A percentile compares a stretch with the other conserved stretches of the same genome.
Conservation (phyloP, 2,113 vertebrate species). For the Carlito syrichta region DNA sequence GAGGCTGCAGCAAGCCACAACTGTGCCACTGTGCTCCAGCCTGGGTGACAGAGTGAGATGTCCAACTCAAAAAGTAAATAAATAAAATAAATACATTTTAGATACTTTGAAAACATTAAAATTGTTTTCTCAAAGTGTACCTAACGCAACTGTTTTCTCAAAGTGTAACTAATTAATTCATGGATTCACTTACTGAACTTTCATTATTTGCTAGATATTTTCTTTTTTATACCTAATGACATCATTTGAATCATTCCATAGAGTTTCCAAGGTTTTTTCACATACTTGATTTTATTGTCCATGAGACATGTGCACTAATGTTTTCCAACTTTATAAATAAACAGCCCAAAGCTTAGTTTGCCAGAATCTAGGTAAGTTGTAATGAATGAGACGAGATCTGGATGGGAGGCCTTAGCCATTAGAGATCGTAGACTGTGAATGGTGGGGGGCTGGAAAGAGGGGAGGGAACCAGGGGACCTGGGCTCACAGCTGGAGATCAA, state of each 20-base stretch:
- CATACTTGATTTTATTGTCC: not conserved
- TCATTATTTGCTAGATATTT: not conserved
- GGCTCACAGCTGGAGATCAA: not conserved
- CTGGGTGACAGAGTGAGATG: too few relatives aligned
- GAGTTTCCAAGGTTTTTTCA: not conserved
- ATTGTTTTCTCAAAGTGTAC: not conserved
- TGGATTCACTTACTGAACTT: not conserved
- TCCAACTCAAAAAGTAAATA: too few relatives aligned
- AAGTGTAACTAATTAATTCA: not conserved
- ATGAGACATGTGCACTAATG: not conserved
- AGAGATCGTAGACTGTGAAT: too few relatives aligned
- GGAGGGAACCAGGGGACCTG: too few relatives aligned
- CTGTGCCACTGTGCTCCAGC: too few relatives aligned
- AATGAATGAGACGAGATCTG: not conserved
- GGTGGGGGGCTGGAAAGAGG: too few relatives aligned
- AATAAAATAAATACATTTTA: too few relatives aligned
- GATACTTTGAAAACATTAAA: not conserved
- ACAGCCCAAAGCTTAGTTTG: not conserved
- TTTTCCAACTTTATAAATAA: not conserved
- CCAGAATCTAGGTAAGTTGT: not conserved
- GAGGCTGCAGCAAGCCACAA: too few relatives aligned
- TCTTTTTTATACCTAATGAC: not conserved
- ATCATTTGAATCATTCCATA: not conserved
- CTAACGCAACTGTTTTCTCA: not conserved
- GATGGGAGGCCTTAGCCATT: not conserved